Evolutionary conservation across 2,113 vertebrate genomes (phyloP).

Genomic region (Marmota monax): DNA sequence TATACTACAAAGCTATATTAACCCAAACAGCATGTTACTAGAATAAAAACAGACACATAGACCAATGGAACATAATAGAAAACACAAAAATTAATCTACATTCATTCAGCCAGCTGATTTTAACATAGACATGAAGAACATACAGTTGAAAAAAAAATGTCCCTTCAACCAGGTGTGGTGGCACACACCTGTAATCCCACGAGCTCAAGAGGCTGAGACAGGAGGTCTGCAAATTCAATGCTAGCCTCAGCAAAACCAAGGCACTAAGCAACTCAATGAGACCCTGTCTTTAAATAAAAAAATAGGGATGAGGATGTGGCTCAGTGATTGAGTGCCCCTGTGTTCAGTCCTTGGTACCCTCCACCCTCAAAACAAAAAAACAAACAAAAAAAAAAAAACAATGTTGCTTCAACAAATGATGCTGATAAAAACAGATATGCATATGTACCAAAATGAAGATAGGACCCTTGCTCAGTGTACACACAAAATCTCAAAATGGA

Average conservation of each 20-base stretch:
- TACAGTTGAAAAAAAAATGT: neutral
- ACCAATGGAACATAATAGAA: neutral
- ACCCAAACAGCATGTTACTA: neutral
- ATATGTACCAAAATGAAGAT: neutral
- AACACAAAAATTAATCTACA: neutral
- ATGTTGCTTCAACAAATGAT: neutral
- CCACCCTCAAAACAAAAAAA: no score
- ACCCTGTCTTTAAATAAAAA: no score
- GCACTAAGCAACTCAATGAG: no score
- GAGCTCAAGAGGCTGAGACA: no score
- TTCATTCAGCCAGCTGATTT: neutral
- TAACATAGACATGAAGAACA: neutral
- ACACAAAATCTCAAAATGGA: neutral
- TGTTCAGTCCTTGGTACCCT: no score
- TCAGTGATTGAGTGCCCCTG: no score
- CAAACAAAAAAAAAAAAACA: no score
- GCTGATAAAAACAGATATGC: neutral
- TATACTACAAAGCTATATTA: neutral
- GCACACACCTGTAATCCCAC: no score
- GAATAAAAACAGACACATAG: neutral
- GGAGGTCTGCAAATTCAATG: no score
- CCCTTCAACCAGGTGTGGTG: no score
- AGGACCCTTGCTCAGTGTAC: neutral
- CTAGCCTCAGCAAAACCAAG: no score
- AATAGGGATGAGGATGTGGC: no score